Conservation (phyloP, 64 coral and sea anemone species). For the Porites lutea region DNA sequence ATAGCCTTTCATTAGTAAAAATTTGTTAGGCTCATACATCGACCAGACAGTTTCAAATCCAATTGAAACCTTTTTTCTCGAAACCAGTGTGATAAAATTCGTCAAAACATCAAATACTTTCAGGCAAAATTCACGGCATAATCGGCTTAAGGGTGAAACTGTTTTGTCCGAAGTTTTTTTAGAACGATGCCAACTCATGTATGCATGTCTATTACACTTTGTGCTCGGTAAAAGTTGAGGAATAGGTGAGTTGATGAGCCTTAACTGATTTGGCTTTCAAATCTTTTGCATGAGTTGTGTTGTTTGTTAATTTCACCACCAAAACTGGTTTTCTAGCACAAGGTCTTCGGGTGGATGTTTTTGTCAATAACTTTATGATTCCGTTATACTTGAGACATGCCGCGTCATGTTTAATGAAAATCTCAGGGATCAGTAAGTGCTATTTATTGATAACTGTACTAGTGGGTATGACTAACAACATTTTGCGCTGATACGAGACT, state of each 20-base stretch:
- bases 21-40: not conserved
- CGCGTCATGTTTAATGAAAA: not conserved
- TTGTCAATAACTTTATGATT: not conserved
- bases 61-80: not conserved
- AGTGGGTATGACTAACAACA: not conserved
- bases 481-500: not conserved
- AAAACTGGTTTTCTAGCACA: too few relatives aligned
- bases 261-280: too few relatives aligned
- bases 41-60: conserved; percentile 20
- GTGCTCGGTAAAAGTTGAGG: not conserved
- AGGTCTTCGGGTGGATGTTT: not conserved
- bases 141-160: conserved; percentile 28
- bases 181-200: not conserved
- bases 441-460: not conserved
- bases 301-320: not conserved
- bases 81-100: not conserved
- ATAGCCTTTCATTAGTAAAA: not conserved
- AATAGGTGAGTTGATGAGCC: not conserved
- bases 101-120: conserved; percentile 11
- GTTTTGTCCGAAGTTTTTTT: conserved; percentile 16
- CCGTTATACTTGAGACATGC: conserved; percentile 10
- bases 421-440: not conserved
- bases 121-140: not conserved
- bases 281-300: not conserved
- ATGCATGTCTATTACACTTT: not conserved